These are phyloP conservation scores for Drosophila demipolita DNA, from an alignment of 2,888 invertebrate species.

Conservation along the genomic window DNA sequence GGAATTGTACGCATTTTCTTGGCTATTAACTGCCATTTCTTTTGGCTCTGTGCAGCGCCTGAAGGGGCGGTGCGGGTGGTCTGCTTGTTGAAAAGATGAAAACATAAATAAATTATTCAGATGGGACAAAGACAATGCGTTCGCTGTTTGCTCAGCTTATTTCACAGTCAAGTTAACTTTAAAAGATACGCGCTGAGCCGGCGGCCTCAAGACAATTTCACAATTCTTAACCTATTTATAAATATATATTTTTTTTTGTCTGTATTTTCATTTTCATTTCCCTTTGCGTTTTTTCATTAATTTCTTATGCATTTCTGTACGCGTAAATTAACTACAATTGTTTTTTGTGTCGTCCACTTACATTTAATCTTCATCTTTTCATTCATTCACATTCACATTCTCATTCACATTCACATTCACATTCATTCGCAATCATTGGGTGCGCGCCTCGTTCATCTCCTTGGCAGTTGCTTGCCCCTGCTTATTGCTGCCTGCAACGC, in stretches of 20 bases:
- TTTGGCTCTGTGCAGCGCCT: slow-evolving; percentile 7
- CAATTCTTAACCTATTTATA: slow-evolving; percentile 30
- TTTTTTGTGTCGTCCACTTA: slow-evolving; percentile 72
- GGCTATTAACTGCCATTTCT: slow-evolving; percentile 52
- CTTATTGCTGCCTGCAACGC: slow-evolving; percentile 50
- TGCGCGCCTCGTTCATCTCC: slow-evolving; percentile 62
- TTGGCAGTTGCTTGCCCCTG: slow-evolving; percentile 58
- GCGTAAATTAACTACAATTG: slow-evolving; percentile 79
- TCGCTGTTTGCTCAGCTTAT: slow-evolving; percentile 71
- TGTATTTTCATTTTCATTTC: slow-evolving; percentile 7
- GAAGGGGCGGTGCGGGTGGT: neutral
- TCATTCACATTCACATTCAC: slow-evolving; percentile 31
- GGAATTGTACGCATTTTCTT: slow-evolving; percentile 70
- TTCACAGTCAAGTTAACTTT: slow-evolving; percentile 79
- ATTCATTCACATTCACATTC: slow-evolving; percentile 61
- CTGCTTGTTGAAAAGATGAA: slow-evolving; percentile 35
- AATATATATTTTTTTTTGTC: neutral
- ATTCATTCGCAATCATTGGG: slow-evolving; percentile 31
- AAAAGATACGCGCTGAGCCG: slow-evolving; percentile 57
- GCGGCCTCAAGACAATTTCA: slow-evolving; percentile 30
- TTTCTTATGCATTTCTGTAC: slow-evolving; percentile 73
- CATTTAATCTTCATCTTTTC: slow-evolving; percentile 73
- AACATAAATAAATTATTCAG: slow-evolving; percentile 78
- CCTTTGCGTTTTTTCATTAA: slow-evolving; percentile 61
- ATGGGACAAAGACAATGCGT: slow-evolving; percentile 76